Evolutionary conservation across 1,140 invertebrate genomes (phyloP), one percentile per base, ranked within the genome.

Genomic region (Aethina tumida): DNA sequence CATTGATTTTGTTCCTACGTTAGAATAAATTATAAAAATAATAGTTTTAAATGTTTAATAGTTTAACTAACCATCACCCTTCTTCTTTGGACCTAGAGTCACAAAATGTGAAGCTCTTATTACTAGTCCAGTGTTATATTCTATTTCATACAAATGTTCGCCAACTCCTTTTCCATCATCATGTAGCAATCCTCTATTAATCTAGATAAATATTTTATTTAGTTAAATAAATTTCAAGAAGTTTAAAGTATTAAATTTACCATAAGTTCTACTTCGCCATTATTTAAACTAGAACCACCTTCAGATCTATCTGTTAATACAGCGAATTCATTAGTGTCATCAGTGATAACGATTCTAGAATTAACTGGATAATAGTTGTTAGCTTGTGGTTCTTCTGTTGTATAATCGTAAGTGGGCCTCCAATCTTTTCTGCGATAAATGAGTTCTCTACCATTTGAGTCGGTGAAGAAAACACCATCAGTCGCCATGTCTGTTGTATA

Each of bases 291-390:
- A 2, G 74, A 67, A 0, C 88, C 92, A 14, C 91, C 93, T 62
- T 96, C 79, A 0, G 84, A 71, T 36, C 94, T 67, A 60, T 97
- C 94, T 6, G 76, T 87, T 0, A 96, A 53, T 1, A 93, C 62
- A 10, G 69, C 73, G 8, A 84, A 43, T 14, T 71, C 68, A 1
- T 55, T 58, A 1, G 62, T 52, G 24, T 66, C 46, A 56, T 81
- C 79, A 24, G 68, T 65, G 1, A 91, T 60, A 3, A 72, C 67
- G 10, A 96, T 91, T 35, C 81, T 73, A 5, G 81, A 81, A 12
- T 87, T 93, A 1, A 97, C 72, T 0, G 95, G 95, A 62, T 90
- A 97, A 62, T 95, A 97, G 63, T 97, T 97, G 0, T 79, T 82
- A 25, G 87, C 66, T 1, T 87, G 64, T 9, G 74, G 63, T 39